Evolutionary conservation across 2,113 vertebrate species (phyloP).

Genomic region (Strix uralensis): DNA sequence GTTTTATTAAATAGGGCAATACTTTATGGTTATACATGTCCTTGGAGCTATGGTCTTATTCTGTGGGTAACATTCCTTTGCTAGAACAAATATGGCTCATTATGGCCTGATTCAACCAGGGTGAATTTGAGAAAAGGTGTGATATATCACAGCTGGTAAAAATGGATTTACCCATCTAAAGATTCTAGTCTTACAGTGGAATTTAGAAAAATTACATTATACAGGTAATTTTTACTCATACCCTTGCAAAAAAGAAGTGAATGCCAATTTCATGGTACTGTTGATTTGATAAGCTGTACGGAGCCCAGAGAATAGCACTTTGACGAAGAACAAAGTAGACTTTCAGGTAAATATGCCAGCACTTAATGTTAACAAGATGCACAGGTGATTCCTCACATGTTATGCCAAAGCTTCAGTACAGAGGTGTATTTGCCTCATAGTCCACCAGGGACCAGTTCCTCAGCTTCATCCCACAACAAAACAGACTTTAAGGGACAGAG

Average conservation of each 20-base stretch:
- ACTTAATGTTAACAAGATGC: not conserved
- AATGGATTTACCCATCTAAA: not conserved
- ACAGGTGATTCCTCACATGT: fast-evolving
- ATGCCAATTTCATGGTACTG: not conserved
- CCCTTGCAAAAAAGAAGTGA: not conserved
- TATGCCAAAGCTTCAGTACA: not conserved
- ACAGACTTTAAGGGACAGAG: not conserved
- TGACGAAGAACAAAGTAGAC: not conserved
- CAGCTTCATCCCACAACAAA: not conserved
- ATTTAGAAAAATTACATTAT: fast-evolving
- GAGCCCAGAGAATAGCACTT: not conserved
- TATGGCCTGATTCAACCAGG: not conserved
- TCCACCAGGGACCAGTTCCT: not conserved
- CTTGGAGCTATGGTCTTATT: not conserved
- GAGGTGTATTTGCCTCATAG: fast-evolving
- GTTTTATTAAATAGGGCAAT: not conserved
- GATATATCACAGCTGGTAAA: not conserved
- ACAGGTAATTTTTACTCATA: not conserved
- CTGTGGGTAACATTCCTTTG: not conserved
- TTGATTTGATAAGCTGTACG: not conserved
- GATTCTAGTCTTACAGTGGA: not conserved
- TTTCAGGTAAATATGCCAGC: not conserved
- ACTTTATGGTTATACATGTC: not conserved
- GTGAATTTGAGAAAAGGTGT: not conserved
- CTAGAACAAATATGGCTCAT: not conserved